A percentile compares a stretch with the other conserved stretches of the same genome.
These are phyloP conservation scores for Stenoptilia bipunctidactyla DNA, from an alignment of 2,888 invertebrate genomes.

Conservation along the genomic window DNA sequence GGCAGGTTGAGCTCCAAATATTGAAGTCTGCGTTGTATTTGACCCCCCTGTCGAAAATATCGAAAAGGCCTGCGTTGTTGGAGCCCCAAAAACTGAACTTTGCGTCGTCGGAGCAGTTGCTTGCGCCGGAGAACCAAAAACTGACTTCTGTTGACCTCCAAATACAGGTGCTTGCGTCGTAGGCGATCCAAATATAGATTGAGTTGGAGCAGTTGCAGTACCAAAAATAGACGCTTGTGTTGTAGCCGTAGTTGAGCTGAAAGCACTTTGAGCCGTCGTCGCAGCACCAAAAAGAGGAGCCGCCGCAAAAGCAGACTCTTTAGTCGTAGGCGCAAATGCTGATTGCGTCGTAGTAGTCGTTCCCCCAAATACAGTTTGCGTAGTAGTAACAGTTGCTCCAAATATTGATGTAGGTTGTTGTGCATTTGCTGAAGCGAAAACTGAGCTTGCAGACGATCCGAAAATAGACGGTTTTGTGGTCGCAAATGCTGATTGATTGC, in stretches of 20 bases:
- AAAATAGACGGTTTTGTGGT: constrained; percentile 12
- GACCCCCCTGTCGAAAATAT: constrained; percentile 12
- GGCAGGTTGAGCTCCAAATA: constrained; percentile 26
- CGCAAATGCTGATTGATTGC: constrained; percentile 3
- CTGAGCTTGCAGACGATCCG: constrained; percentile 11
- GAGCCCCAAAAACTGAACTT: constrained; percentile 19
- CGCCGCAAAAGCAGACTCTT: constrained; percentile 16
- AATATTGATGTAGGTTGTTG: constrained; percentile 9
- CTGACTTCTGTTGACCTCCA: constrained; percentile 14
- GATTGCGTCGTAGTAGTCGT: constrained; percentile 17
- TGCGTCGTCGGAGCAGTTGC: constrained; percentile 15
- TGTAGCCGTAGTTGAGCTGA: constrained; percentile 21
- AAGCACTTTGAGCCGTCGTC: constrained; percentile 23
- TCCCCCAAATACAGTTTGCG: constrained; percentile 13
- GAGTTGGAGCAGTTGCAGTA: constrained; percentile 8
- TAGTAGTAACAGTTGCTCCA: constrained; percentile 6
- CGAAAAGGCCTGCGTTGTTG: constrained; percentile 16
- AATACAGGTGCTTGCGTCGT: constrained; percentile 22
- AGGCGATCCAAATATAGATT: constrained; percentile 22
- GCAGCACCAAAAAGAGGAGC: constrained; percentile 23
- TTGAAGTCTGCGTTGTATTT: constrained; percentile 16
- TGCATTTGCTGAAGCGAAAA: constrained; percentile 11
- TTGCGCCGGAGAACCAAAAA: constrained; percentile 9
- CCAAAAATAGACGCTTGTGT: constrained; percentile 23
- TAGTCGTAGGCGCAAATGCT: constrained; percentile 18